These are phyloP conservation scores for Moxostoma hubbsi DNA, from an alignment of 2,797 vertebrate genomes.

Conservation along the genomic window DNA sequence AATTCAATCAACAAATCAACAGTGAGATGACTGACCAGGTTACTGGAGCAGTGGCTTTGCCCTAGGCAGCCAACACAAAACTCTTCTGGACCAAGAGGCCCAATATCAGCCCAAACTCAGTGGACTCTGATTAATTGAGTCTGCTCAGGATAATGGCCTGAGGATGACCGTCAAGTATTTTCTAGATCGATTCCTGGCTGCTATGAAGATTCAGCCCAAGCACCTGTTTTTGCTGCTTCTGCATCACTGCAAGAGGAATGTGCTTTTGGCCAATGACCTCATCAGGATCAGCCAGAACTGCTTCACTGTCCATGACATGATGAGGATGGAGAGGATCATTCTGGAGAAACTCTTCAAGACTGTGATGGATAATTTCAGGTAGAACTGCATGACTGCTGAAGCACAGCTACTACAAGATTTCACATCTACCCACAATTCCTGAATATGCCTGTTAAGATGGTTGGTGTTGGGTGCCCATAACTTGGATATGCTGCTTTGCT, in stretches of 20 bases:
- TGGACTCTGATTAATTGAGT: conserved; percentile 88
- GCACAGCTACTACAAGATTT: conserved; percentile 93
- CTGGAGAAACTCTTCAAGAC: conserved; percentile 90
- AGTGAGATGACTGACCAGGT: conserved; percentile 87
- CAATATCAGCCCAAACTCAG: conserved; percentile 88
- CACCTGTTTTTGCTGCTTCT: conserved; percentile 98
- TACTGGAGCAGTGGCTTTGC: conserved; percentile 70
- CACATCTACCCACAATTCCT: conserved; percentile 95
- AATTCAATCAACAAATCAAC: background rate
- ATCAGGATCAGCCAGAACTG: conserved; percentile 95
- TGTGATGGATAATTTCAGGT: conserved; percentile 96
- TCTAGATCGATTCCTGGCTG: conserved; percentile 91
- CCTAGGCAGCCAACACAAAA: conserved; percentile 83
- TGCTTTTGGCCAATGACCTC: conserved; percentile 90
- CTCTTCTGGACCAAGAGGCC: conserved; percentile 84
- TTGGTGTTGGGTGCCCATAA: conserved; percentile 48
- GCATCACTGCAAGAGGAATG: conserved; percentile 91
- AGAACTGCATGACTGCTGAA: conserved; percentile 91
- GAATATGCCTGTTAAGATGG: conserved; percentile 81
- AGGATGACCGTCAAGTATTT: conserved; percentile 90
- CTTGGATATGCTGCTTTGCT: background rate
- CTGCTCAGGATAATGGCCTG: conserved; percentile 88
- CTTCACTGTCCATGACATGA: conserved; percentile 94
- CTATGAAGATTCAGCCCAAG: conserved; percentile 97
- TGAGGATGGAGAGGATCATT: conserved; percentile 97